Percentiles rank a stretch among this genome's conserved stretches.
phyloP scores from a whole-genome alignment of 2,888 invertebrate genomes.

The Eristalis intricaria region DNA sequence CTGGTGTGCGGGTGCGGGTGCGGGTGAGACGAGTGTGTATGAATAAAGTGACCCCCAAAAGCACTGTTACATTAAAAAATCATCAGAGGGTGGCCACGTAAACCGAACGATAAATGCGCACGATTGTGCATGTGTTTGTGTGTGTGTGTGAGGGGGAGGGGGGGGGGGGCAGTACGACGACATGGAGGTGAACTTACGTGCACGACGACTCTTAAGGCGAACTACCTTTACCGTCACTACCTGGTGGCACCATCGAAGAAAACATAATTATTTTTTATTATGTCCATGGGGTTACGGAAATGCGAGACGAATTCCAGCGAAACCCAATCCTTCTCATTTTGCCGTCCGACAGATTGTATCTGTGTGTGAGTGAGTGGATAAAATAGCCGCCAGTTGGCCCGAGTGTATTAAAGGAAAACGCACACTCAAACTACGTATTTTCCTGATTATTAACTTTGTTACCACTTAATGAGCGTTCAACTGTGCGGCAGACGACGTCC shows the following conservation, averaged over 20 bases:
- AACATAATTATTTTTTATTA: slow-evolving; percentile 66
- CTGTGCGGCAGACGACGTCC: slow-evolving; percentile 10
- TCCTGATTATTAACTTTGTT: slow-evolving; percentile 60
- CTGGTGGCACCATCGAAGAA: not conserved
- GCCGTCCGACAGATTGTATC: slow-evolving; percentile 23
- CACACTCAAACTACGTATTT: slow-evolving; percentile 53
- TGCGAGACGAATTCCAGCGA: slow-evolving; percentile 64
- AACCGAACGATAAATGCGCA: not conserved
- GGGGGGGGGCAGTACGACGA: not conserved
- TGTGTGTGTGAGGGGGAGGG: no score
- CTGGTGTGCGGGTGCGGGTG: not conserved
- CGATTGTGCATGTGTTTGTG: not conserved
- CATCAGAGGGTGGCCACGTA: slow-evolving; percentile 43
- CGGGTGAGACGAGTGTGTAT: not conserved
- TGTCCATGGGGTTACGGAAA: slow-evolving; percentile 59
- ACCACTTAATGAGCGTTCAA: slow-evolving; percentile 46
- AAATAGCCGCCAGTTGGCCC: not conserved
- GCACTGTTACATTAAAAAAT: slow-evolving; percentile 46
- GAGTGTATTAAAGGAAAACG: not conserved
- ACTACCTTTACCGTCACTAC: not conserved
- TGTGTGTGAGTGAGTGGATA: slow-evolving; percentile 17
- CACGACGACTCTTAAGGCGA: slow-evolving; percentile 2
- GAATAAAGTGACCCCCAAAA: slow-evolving; percentile 58
- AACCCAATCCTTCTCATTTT: slow-evolving; percentile 24
- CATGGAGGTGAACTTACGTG: slow-evolving; percentile 12